phyloP scores from a whole-genome alignment of 2,113 vertebrate species.

The Struthidea cinerea region DNA sequence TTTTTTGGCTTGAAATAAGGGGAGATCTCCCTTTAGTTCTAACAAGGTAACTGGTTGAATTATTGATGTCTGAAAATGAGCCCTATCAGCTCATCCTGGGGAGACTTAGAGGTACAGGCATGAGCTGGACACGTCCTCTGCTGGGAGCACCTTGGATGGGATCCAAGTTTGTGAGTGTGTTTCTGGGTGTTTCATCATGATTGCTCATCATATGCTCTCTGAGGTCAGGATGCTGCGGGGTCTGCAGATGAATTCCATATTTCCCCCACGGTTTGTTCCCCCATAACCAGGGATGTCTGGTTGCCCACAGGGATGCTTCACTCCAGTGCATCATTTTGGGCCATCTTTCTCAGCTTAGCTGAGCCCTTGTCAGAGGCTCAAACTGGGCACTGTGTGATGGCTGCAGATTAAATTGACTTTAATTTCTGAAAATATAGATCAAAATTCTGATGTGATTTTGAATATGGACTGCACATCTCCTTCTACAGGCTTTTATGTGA shows the following conservation, averaged over 20 bases:
- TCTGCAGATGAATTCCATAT: not conserved
- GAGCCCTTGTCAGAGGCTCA: not conserved
- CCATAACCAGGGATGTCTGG: not conserved
- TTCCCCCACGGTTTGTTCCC: not conserved
- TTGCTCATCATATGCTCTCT: rapidly evolving
- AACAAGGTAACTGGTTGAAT: rapidly evolving
- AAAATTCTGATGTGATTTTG: not conserved
- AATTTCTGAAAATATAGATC: not conserved
- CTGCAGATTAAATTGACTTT: not conserved
- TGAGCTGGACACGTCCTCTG: rapidly evolving
- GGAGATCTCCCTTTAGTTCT: not conserved
- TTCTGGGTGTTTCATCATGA: not conserved
- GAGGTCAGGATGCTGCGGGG: rapidly evolving
- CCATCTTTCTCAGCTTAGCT: not conserved
- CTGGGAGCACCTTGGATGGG: not conserved
- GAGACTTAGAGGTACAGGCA: not conserved
- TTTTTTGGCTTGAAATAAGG: not conserved
- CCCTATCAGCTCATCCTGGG: not conserved
- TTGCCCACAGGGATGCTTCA: not conserved
- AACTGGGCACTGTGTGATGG: not conserved
- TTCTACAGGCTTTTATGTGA: not conserved
- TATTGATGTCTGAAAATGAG: not conserved
- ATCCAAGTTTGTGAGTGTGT: not conserved
- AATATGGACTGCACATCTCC: not conserved
- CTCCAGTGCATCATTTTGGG: not conserved